Evolutionary conservation across 2,888 invertebrate genomes (phyloP).

Genomic region (Melanargia galathea): DNA sequence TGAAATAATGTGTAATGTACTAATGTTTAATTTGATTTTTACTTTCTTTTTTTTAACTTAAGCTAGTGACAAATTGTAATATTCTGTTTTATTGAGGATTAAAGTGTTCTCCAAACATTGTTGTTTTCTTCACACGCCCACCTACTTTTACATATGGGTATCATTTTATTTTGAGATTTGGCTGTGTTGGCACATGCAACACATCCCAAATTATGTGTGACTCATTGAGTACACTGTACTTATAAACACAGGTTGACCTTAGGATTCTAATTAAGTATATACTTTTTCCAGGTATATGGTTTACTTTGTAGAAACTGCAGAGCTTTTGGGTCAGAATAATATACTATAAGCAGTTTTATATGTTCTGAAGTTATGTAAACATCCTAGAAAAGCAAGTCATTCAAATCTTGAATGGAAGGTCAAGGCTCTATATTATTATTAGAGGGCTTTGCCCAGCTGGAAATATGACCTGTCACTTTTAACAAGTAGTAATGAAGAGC

Average conservation of each 20-base stretch:
- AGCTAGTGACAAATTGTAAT: conserved; percentile 79
- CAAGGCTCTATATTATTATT: too few species aligned
- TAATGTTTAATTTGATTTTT: conserved; percentile 65
- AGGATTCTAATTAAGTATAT: background rate
- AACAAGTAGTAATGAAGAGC: too few species aligned
- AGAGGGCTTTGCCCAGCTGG: too few species aligned
- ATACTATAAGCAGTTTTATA: too few species aligned
- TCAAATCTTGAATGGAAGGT: too few species aligned
- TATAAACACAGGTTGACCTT: conserved; percentile 22
- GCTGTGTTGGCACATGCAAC: conserved; percentile 61
- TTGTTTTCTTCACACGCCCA: conserved; percentile 61
- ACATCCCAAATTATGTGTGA: conserved; percentile 30
- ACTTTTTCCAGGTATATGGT: background rate
- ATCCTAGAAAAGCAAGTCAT: too few species aligned
- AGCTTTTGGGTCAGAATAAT: background rate
- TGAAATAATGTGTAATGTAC: conserved; percentile 51
- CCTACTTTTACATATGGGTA: conserved; percentile 42
- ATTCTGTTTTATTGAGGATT: conserved; percentile 80
- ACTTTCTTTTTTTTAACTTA: conserved; percentile 65
- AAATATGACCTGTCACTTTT: too few species aligned
- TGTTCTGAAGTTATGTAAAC: too few species aligned
- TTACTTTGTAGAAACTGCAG: background rate
- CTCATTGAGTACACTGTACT: conserved; percentile 29
- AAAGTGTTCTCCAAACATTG: conserved; percentile 73
- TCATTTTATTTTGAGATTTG: conserved; percentile 66